Base-by-base conservation (phyloP, 37 sponge, comb jelly and placozoan genomes). In the Ephydatia muelleri region DNA sequence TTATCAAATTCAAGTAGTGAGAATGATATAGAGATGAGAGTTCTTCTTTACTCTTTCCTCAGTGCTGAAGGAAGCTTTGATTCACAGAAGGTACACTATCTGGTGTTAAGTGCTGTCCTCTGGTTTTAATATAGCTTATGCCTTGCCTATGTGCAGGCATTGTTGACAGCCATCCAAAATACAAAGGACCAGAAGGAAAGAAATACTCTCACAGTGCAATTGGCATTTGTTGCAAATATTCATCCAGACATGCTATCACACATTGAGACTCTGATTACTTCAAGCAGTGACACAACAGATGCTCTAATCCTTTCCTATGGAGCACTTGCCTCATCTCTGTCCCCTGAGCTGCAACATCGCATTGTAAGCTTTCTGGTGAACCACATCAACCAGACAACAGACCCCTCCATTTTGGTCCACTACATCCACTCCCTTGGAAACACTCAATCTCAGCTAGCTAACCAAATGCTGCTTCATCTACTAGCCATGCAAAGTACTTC, bases 31-130 rank as follows among this genome's bases (percentile, higher is more conserved):
- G 47, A 83, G 22, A 89, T 83, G 80, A 89, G 80, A 68, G 35
- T 36, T 13, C 43, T 84, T 30, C 38, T 89, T 67, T 84, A 89
- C 80, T 72, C 84, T 30, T 31, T 89, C 43, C 84, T 89, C 6
- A 48, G 36, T 39, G 22, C 73, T 34, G 84, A 89, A 38, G 89
- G 89, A 64, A 36, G 68, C 49, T 4, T n/a, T 14, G 29, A 35
- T 19, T 21, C 84, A 36, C 89, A 89, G 36, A 65, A 80, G 89
- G 89, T 89, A 72, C n/a, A n/a, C 57, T 57, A 57, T 21, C 1
- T 5, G 57, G 19, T 57, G 16, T 21, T 43, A 43, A 9, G 19
- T 57, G 57, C 9, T 57, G 57, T 6, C 16, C 16, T 19, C 19
- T 19, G 57, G 19, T 16, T 11, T 16, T n/a, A n/a, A n/a, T n/a